A percentile compares a stretch with the other conserved stretches of the same genome.
phyloP scores from a whole-genome alignment of 2,888 invertebrate genomes.

The Gymnosoma rotundatum region DNA sequence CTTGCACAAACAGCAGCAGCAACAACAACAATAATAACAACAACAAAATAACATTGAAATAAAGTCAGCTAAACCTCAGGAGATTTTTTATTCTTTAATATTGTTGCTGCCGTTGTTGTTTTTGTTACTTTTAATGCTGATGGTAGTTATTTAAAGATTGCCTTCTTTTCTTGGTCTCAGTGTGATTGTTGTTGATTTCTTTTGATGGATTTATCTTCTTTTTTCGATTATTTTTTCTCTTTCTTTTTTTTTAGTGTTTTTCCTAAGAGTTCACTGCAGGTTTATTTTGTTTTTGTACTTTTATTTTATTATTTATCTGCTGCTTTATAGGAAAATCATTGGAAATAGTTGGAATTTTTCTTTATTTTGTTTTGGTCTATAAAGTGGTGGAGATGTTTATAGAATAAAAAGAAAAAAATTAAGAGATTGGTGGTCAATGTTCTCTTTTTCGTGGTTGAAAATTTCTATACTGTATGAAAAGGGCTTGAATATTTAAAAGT shows the following conservation, averaged over 20 bases:
- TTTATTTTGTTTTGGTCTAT: slow-evolving; percentile 52
- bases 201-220: slow-evolving; percentile 66
- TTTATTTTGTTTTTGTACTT: slow-evolving; percentile 21
- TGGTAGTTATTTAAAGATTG: slow-evolving; percentile 59
- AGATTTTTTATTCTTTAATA: slow-evolving; percentile 51
- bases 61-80: slow-evolving; percentile 60
- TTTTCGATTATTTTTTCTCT: slow-evolving; percentile 18
- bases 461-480: slow-evolving; percentile 11
- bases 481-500: slow-evolving; percentile 15
- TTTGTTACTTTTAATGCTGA: slow-evolving; percentile 35
- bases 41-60: slow-evolving; percentile 47
- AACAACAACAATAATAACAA: neutral
- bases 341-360: slow-evolving; percentile 58
- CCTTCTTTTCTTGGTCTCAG: slow-evolving; percentile 3
- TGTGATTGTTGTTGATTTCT: slow-evolving; percentile 62
- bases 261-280: slow-evolving; percentile 39
- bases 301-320: slow-evolving; percentile 11
- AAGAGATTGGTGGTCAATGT: slow-evolving; percentile 21
- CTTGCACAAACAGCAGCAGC: slow-evolving; percentile 28
- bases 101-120: slow-evolving; percentile 41
- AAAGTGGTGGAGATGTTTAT: neutral
- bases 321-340: slow-evolving; percentile 26
- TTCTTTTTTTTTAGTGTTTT: slow-evolving; percentile 12
- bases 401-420: slow-evolving; percentile 7
- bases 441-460: slow-evolving; percentile 6